phyloP scores from a whole-genome alignment of 2,113 vertebrate genomes.

The Tauraco erythrolophus region DNA sequence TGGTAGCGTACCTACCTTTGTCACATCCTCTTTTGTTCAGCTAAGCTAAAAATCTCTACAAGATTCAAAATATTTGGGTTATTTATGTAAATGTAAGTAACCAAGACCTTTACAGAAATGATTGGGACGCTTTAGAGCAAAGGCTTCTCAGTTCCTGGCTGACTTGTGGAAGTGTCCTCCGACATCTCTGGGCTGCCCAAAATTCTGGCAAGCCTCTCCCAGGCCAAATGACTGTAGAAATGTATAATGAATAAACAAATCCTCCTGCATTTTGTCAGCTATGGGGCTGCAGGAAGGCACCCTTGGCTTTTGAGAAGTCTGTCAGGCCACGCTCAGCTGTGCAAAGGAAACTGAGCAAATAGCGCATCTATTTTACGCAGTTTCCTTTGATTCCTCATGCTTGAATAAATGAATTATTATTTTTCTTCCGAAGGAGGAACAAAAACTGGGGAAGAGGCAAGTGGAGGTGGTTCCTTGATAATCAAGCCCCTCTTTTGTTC shows the following conservation, averaged over 20 bases:
- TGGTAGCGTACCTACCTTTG: background rate
- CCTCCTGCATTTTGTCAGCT: background rate
- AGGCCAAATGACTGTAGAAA: accelerated
- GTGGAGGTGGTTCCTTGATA: constrained; percentile 26
- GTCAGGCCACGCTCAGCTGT: background rate
- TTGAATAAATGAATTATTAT: constrained; percentile 7
- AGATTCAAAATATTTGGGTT: background rate
- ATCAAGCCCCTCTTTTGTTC: background rate
- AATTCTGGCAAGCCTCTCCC: background rate
- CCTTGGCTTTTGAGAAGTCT: background rate
- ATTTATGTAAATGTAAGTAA: background rate
- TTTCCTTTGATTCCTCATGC: background rate
- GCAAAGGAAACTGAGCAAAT: background rate
- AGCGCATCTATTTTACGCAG: background rate
- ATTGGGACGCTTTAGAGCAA: background rate
- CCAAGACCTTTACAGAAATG: background rate
- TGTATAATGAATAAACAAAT: background rate
- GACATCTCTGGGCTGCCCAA: accelerated
- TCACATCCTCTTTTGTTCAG: background rate
- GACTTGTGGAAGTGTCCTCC: background rate
- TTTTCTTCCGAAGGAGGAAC: background rate
- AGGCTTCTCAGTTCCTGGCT: background rate
- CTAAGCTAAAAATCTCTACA: background rate
- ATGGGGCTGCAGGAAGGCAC: background rate
- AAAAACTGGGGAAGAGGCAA: constrained; percentile 25